A percentile compares a stretch with the other conserved stretches of the same genome.
These are phyloP conservation scores for Xylocampa areola DNA, from an alignment of 2,888 invertebrate genomes.

Conservation along the genomic window DNA sequence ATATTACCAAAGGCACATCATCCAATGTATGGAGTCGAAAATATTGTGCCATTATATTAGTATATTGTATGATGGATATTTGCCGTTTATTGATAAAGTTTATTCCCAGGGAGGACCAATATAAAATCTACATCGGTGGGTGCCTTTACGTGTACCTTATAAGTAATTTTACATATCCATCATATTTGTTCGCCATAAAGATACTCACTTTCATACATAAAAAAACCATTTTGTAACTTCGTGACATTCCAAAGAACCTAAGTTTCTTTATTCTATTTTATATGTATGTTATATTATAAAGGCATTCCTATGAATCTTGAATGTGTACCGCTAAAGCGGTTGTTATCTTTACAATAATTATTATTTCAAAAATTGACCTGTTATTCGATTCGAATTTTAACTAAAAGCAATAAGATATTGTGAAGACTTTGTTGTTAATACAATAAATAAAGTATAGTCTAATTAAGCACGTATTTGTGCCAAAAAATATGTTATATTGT, in stretches of 20 bases:
- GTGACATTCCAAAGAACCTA: slow-evolving; percentile 87
- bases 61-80: slow-evolving; percentile 60
- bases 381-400: slow-evolving; percentile 64
- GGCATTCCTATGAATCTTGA: slow-evolving; percentile 79
- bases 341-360: slow-evolving; percentile 59
- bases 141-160: slow-evolving; percentile 81
- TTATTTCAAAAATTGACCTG: slow-evolving; percentile 55
- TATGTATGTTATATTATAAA: slow-evolving; percentile 68
- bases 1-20: slow-evolving; percentile 63
- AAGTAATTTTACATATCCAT: slow-evolving; percentile 70
- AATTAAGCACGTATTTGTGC: slow-evolving; percentile 77
- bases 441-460: slow-evolving; percentile 66
- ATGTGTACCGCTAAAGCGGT: slow-evolving; percentile 73
- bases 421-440: slow-evolving; percentile 81
- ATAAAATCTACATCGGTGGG: slow-evolving; percentile 70
- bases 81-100: slow-evolving; percentile 66
- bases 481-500: slow-evolving; percentile 48
- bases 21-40: slow-evolving; percentile 60
- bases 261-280: slow-evolving; percentile 72
- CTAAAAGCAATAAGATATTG: slow-evolving; percentile 82
- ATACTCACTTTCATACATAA: slow-evolving; percentile 49
- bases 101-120: slow-evolving; percentile 81
- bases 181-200: slow-evolving; percentile 47
- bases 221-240: slow-evolving; percentile 74
- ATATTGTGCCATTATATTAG: slow-evolving; percentile 68